These are phyloP conservation scores for Magallana nippona DNA, from an alignment of 2,888 invertebrate genomes.

Conservation along the genomic window DNA sequence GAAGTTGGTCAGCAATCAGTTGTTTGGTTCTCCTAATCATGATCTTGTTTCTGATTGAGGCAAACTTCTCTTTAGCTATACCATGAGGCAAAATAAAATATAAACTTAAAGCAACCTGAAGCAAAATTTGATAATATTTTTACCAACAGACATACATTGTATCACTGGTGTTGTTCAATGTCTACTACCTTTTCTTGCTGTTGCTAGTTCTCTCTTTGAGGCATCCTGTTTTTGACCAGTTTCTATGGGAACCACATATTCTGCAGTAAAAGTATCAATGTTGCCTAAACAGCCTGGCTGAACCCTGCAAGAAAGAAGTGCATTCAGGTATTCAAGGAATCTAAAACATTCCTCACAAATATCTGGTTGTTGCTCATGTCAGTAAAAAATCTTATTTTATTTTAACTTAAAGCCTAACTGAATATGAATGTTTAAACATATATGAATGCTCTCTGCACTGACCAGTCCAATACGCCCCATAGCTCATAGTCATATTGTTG, in stretches of 20 bases:
- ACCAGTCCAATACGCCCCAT: neutral
- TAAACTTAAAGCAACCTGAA: no score
- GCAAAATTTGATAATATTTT: neutral
- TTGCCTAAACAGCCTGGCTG: slow-evolving; percentile 73
- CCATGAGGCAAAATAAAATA: no score
- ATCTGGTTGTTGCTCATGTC: no score
- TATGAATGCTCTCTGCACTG: neutral
- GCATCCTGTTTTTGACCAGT: slow-evolving; percentile 74
- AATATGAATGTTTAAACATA: neutral
- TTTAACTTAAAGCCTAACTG: no score
- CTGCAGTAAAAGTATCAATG: slow-evolving; percentile 64
- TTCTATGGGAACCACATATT: slow-evolving; percentile 70
- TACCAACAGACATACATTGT: neutral
- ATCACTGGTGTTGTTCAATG: neutral
- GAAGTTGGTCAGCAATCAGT: slow-evolving; percentile 75
- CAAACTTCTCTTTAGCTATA: slow-evolving; percentile 74
- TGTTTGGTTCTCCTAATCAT: slow-evolving; percentile 76
- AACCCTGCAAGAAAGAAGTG: slow-evolving; percentile 64
- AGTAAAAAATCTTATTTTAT: no score
- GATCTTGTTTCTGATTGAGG: slow-evolving; percentile 66
- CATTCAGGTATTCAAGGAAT: neutral
- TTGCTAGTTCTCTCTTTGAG: slow-evolving; percentile 76
- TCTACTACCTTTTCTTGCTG: slow-evolving; percentile 72
- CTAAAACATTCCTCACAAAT: neutral
- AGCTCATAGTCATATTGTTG: no score